phyloP scores from a whole-genome alignment of 1,140 invertebrate genomes.

The Trichomalopsis sarcophagae region DNA sequence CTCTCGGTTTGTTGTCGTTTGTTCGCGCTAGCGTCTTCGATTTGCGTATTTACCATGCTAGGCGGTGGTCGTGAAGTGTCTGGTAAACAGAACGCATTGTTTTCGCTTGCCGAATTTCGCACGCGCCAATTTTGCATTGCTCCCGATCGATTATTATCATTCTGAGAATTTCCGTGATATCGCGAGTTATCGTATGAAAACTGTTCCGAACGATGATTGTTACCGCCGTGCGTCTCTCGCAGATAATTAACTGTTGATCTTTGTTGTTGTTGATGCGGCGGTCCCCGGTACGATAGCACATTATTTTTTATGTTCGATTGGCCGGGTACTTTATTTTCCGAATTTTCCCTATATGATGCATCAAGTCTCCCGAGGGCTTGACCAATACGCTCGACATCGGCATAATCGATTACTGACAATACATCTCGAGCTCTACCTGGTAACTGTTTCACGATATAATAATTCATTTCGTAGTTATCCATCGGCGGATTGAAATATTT shows the following conservation, averaged over 20 bases:
- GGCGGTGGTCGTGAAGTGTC: not conserved
- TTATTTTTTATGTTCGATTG: not conserved
- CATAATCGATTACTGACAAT: not conserved
- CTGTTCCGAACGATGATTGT: too few species aligned
- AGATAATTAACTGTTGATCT: not conserved
- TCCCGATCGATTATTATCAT: not conserved
- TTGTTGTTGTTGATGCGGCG: not conserved
- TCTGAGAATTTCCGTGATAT: too few species aligned
- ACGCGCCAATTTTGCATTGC: not conserved
- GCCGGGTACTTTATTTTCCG: not conserved
- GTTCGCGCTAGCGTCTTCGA: too few species aligned
- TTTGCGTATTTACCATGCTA: not conserved
- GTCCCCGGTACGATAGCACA: not conserved
- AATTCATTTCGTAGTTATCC: too few species aligned
- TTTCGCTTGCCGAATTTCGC: not conserved
- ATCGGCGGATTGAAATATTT: not conserved
- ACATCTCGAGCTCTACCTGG: not conserved
- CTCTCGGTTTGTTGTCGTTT: too few species aligned
- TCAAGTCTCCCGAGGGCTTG: not conserved
- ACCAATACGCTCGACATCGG: not conserved
- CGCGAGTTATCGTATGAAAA: too few species aligned
- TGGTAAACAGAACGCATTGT: not conserved
- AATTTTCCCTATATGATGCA: not conserved
- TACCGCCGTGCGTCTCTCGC: not conserved
- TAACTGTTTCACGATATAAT: not conserved